phyloP scores from a whole-genome alignment of 2,888 invertebrate species.

The Gastrophysa polygoni region DNA sequence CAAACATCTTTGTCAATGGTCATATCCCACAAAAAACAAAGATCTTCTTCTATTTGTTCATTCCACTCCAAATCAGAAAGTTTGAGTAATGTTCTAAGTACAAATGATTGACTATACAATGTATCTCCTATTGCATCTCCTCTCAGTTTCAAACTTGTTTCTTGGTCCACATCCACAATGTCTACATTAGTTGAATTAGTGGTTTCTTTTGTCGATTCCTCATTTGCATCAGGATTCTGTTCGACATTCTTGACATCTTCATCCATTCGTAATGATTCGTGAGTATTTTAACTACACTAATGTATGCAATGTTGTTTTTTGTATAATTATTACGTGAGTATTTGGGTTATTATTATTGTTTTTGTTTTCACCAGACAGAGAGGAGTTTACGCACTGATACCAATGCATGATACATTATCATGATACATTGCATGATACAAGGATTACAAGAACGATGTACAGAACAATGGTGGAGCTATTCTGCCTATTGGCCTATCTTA shows the following conservation, averaged over 20 bases:
- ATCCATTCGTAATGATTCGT: too few relatives aligned
- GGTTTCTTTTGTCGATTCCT: not conserved
- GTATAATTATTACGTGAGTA: too few relatives aligned
- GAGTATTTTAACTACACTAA: too few relatives aligned
- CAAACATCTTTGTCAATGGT: conserved; percentile 79
- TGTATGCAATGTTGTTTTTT: too few relatives aligned
- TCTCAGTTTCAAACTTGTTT: conserved; percentile 61
- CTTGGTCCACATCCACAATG: conserved; percentile 50
- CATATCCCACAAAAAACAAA: conserved; percentile 87
- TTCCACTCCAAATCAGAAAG: conserved; percentile 66
- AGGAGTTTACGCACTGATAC: too few relatives aligned
- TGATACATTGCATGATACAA: too few relatives aligned
- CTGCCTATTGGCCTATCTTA: too few relatives aligned
- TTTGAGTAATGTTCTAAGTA: conserved; percentile 71
- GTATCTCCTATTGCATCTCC: conserved; percentile 84
- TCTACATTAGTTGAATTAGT: conserved; percentile 32
- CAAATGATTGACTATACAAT: conserved; percentile 78
- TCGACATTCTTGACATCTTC: not conserved
- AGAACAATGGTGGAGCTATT: too few relatives aligned
- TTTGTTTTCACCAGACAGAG: too few relatives aligned
- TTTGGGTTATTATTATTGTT: too few relatives aligned
- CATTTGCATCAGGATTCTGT: not conserved
- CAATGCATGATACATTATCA: too few relatives aligned
- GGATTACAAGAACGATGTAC: too few relatives aligned
- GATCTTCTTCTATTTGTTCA: conserved; percentile 71